Conservation (phyloP, 2,113 vertebrate genomes). For the Dolichotis patagonum region DNA sequence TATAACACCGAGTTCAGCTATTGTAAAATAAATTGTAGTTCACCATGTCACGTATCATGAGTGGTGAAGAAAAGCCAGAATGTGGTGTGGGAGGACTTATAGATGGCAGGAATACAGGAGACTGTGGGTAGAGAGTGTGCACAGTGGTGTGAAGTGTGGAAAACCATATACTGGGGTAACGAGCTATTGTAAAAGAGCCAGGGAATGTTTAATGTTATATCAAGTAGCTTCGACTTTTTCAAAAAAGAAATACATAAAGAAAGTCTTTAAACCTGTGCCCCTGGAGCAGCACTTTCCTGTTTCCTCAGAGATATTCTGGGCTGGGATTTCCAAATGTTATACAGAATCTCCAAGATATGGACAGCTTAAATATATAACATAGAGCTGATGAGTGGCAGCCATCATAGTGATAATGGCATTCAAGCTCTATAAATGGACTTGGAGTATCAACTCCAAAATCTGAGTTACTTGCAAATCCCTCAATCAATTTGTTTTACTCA, state of each 20-base stretch:
- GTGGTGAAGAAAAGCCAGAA: too few species aligned
- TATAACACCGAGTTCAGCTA: background rate
- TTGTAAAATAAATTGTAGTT: background rate
- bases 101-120: background rate
- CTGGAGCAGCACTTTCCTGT: background rate
- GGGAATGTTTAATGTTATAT: background rate
- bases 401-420: background rate
- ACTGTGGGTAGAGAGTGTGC: background rate
- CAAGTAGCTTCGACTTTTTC: background rate
- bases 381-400: background rate
- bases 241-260: background rate
- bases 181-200: background rate
- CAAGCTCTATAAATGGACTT: background rate
- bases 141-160: background rate
- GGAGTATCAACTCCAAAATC: background rate
- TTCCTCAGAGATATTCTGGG: background rate
- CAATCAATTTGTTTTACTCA: background rate
- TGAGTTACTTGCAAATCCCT: background rate
- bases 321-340: background rate
- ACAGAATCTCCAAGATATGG: background rate
- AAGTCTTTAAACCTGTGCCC: background rate
- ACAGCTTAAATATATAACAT: background rate
- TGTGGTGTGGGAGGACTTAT: background rate
- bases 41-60: background rate
- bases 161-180: background rate